Base-by-base conservation (phyloP, 2,113 vertebrate species). In the Microcebus lehilahytsara region DNA sequence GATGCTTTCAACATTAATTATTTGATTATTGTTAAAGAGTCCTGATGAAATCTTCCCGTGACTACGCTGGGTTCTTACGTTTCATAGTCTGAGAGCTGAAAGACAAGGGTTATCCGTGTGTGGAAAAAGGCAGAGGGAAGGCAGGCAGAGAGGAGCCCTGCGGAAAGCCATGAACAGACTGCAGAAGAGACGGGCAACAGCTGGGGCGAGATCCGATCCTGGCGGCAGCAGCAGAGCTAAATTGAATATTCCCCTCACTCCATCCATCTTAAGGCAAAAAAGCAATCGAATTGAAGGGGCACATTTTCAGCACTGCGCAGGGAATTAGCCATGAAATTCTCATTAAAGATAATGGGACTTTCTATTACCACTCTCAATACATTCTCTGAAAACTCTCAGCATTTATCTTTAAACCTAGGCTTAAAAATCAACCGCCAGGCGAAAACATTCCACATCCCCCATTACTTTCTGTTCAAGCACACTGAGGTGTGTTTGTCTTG, bases 321-420 rank as follows among this genome's bases (percentile, higher is more conserved):
- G 27, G 98, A 98, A 97, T 96, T 42, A 95, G 62, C 56, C 97
- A 91, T 74, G 93, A 93, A 96, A 97, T 97, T 56, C 69, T 86
- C 96, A 94, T 84, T 94, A 94, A 92, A 25, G 6, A 84, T 95
- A 88, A 97, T 83, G 95, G 85, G 79, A 96, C 19, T 93, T 79
- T 95, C 53, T 40, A 94, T 32, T 71, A 75, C 87, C 92, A 94
- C 81, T 97, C 95, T 88, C 86, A 93, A 42, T 75, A 97, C 11
- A 86, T 10, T 58, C n/a, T 94, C 96, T 74, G 78, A 78, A 97
- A 79, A 62, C 2, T 88, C 79, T 92, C 13, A 16, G 22, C 5
- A 1, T 85, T 17, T 89, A 58, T 72, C 77, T 93, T 96, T 89
- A 95, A 4, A 2, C 58, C 32, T 0, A 53, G 79, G 64, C 49